phyloP scores from a whole-genome alignment of 2,888 invertebrate species.

The Suillia variegata region DNA sequence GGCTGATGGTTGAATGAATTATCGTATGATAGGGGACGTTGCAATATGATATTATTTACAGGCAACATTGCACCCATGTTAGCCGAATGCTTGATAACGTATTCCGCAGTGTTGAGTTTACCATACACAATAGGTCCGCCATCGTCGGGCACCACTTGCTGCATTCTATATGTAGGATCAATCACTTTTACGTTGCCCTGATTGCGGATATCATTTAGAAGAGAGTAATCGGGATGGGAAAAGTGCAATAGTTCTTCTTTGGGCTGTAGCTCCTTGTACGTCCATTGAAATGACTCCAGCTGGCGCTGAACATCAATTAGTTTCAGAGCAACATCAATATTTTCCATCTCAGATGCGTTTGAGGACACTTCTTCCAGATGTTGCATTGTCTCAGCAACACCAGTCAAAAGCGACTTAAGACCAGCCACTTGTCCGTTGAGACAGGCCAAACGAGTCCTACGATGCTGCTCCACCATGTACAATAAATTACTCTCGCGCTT shows the following conservation, averaged over 20 bases:
- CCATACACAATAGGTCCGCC: conserved; percentile 24
- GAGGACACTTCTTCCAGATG: conserved; percentile 71
- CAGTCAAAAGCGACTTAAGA: conserved; percentile 70
- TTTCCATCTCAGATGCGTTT: conserved; percentile 65
- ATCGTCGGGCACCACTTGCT: conserved; percentile 40
- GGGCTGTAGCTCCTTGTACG: conserved; percentile 68
- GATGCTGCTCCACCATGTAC: conserved; percentile 74
- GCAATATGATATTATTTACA: conserved; percentile 34
- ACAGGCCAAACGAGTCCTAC: conserved; percentile 71
- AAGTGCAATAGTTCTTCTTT: conserved; percentile 67
- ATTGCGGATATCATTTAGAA: conserved; percentile 66
- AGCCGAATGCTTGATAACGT: not conserved
- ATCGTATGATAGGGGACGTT: conserved; percentile 54
- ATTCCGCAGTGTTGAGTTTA: conserved; percentile 31
- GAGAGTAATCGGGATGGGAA: conserved; percentile 66
- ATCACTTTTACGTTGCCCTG: conserved; percentile 65
- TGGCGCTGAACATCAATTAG: conserved; percentile 65
- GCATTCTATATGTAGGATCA: conserved; percentile 51
- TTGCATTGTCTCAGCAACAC: conserved; percentile 73
- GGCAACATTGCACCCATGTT: conserved; percentile 31
- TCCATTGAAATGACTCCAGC: conserved; percentile 68
- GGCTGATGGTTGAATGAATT: conserved; percentile 48
- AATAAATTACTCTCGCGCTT: conserved; percentile 79
- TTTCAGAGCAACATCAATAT: conserved; percentile 64
- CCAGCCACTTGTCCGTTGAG: conserved; percentile 78